Conservation (phyloP, 1,140 invertebrate genomes). For the Drosophila bocqueti region DNA sequence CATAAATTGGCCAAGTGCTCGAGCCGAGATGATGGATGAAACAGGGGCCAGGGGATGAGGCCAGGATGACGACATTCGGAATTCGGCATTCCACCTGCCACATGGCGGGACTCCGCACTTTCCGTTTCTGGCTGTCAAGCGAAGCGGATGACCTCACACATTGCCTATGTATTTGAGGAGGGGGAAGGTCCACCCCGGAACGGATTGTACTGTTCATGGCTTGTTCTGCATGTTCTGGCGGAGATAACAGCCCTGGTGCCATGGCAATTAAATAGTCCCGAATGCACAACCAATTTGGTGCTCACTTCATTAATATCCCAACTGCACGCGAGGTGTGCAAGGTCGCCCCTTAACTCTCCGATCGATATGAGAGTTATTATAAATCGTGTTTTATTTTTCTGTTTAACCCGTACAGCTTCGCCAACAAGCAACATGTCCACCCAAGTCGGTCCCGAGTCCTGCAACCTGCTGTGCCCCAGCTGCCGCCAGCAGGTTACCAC, state of each 20-base stretch:
- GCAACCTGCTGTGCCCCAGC: conserved; percentile 86
- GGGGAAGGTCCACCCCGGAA: background rate
- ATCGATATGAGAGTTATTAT: conserved; percentile 23
- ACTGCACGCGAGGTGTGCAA: conserved; percentile 42
- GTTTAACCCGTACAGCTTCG: background rate
- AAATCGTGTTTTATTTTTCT: conserved; percentile 2
- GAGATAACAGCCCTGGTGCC: conserved; percentile 22
- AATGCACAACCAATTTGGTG: conserved; percentile 14
- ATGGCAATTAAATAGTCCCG: conserved; percentile 17
- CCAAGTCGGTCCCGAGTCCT: conserved; percentile 85
- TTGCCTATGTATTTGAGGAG: background rate
- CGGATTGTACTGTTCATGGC: background rate
- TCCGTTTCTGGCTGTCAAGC: background rate
- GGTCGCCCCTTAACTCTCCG: conserved; percentile 4
- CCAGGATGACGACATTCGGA: conserved; percentile 9
- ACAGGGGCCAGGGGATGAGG: background rate
- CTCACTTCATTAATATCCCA: conserved; percentile 7
- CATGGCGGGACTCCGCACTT: conserved; percentile 4
- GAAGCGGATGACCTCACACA: conserved; percentile 13
- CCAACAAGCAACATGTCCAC: conserved; percentile 47
- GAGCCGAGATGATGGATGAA: background rate
- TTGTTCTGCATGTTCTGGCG: background rate
- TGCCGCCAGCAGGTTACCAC: conserved; percentile 86
- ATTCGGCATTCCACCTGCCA: background rate
- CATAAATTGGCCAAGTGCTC: conserved; percentile 7